These are phyloP conservation scores for Hirtodrosophila duncani DNA, from an alignment of 2,888 invertebrate genomes.

Conservation along the genomic window DNA sequence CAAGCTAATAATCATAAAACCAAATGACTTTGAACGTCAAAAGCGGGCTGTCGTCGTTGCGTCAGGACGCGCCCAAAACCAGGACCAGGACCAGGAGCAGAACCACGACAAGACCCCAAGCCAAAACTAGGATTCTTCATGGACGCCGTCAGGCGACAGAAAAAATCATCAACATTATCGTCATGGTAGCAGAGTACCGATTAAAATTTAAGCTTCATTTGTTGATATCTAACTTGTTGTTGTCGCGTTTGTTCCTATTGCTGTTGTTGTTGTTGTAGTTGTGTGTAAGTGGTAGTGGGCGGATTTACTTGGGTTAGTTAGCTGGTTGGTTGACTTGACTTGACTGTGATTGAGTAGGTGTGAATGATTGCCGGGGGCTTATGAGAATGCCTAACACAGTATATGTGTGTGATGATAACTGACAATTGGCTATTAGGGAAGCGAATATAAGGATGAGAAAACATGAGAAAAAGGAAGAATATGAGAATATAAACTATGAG, in stretches of 20 bases:
- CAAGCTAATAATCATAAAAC: slow-evolving; percentile 77
- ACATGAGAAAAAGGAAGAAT: too few relatives aligned
- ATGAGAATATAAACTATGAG: too few relatives aligned
- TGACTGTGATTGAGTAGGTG: slow-evolving; percentile 58
- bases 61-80: slow-evolving; percentile 22
- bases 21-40: slow-evolving; percentile 75
- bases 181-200: slow-evolving; percentile 62
- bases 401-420: too few relatives aligned
- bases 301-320: slow-evolving; percentile 9
- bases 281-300: slow-evolving; percentile 19
- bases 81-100: slow-evolving; percentile 21
- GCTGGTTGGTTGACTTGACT: background rate
- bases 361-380: slow-evolving; percentile 26
- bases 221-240: slow-evolving; percentile 25
- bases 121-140: too few relatives aligned
- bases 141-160: slow-evolving; percentile 19
- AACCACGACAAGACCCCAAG: background rate
- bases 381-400: too few relatives aligned
- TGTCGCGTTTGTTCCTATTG: slow-evolving; percentile 6
- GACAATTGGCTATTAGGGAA: too few relatives aligned
- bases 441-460: too few relatives aligned
- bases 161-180: slow-evolving; percentile 62
- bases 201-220: slow-evolving; percentile 71
- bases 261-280: slow-evolving; percentile 20
- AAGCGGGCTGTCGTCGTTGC: slow-evolving; percentile 38